Conservation (phyloP, 2,797 vertebrate species). For the Lophotriccus pileatus region DNA sequence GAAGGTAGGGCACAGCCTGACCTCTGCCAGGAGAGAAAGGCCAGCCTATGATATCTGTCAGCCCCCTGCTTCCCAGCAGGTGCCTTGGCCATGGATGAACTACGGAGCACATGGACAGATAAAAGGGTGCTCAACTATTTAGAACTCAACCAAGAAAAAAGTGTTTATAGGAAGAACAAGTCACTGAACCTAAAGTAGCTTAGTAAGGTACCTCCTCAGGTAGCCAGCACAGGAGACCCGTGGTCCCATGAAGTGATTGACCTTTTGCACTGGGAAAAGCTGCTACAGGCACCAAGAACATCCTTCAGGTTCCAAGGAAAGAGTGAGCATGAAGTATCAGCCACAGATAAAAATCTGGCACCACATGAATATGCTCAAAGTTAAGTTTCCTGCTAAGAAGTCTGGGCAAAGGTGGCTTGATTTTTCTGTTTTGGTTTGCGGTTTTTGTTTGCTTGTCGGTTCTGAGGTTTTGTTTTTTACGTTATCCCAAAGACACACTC, state of each 20-base stretch:
- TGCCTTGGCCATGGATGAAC: background rate
- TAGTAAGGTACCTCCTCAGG: background rate
- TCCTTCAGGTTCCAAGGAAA: background rate
- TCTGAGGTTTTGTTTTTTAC: background rate
- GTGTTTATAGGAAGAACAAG: background rate
- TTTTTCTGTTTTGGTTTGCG: background rate
- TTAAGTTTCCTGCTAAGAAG: background rate
- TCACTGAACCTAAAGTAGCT: background rate
- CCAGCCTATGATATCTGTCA: background rate
- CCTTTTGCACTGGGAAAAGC: background rate
- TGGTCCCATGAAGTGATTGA: background rate
- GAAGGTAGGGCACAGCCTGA: background rate
- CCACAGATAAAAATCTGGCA: background rate
- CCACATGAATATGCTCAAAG: background rate
- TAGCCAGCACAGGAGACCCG: background rate
- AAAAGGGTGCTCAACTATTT: background rate
- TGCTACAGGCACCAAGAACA: background rate
- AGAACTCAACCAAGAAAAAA: background rate
- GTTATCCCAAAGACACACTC: background rate
- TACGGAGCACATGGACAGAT: background rate
- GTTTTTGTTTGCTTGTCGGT: background rate
- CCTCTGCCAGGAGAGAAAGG: background rate
- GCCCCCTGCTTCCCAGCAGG: background rate
- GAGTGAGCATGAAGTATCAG: background rate
- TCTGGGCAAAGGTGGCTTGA: background rate